phyloP scores from a whole-genome alignment of 1,140 invertebrate genomes.

The Potamilus streckersoni region DNA sequence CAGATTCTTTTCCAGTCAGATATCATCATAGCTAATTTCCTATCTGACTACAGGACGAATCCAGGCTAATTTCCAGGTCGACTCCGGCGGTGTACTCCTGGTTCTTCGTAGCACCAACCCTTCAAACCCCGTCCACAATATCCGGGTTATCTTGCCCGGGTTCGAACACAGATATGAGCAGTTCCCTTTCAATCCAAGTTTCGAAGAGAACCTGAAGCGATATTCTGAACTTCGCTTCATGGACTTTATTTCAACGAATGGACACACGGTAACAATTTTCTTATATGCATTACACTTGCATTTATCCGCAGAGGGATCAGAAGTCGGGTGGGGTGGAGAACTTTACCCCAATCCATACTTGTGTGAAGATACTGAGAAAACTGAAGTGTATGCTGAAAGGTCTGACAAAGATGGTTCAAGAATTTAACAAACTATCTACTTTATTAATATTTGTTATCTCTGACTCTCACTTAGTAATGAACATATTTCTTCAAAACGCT shows the following conservation, averaged over 20 bases:
- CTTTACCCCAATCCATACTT: background rate
- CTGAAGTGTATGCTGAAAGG: no score
- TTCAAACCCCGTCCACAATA: slow-evolving; percentile 43
- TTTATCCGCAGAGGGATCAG: background rate
- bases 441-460: no score
- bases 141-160: slow-evolving; percentile 44
- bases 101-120: slow-evolving; percentile 41
- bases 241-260: slow-evolving; percentile 48
- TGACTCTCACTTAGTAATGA: no score
- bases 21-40: background rate
- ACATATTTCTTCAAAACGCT: no score
- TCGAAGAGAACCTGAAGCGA: slow-evolving; percentile 42
- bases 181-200: slow-evolving; percentile 51
- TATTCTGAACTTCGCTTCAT: slow-evolving; percentile 49
- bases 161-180: slow-evolving; percentile 45
- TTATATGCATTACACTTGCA: background rate
- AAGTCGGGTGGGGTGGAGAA: background rate
- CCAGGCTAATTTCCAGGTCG: slow-evolving; percentile 33
- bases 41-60: slow-evolving; percentile 32
- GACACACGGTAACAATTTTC: slow-evolving; percentile 29
- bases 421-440: no score
- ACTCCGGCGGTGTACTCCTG: slow-evolving; percentile 36
- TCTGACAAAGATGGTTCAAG: no score
- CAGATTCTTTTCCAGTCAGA: background rate
- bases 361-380: background rate